Evolutionary conservation across 2,888 invertebrate genomes (phyloP).

Genomic region (Xylophagus ater): DNA sequence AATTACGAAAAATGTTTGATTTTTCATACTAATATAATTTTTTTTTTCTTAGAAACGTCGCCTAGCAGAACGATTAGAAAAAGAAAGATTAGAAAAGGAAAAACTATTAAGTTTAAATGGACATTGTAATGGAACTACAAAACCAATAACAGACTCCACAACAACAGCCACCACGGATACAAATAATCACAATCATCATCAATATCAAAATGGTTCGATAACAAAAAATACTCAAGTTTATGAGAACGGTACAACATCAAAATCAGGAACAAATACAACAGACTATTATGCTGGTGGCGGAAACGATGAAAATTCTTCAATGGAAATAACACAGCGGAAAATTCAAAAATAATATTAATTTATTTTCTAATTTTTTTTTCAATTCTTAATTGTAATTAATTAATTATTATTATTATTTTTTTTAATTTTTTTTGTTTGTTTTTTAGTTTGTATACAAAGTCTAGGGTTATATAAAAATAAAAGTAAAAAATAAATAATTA

Average conservation of each 20-base stretch:
- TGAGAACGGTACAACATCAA: conserved; percentile 17
- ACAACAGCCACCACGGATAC: conserved; percentile 10
- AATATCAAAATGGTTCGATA: conserved; percentile 22
- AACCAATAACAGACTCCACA: conserved; percentile 10
- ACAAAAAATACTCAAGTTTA: conserved; percentile 17
- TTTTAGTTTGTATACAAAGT: conserved; percentile 18
- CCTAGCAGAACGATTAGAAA: background rate
- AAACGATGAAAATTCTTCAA: too few species aligned
- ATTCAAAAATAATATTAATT: conserved; percentile 37
- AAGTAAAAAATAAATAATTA: conserved; percentile 10
- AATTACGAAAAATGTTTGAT: too few species aligned
- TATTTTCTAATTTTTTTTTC: conserved; percentile 14
- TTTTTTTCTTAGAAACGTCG: conserved; percentile 8
- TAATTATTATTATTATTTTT: too few species aligned
- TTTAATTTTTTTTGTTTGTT: conserved; percentile 12
- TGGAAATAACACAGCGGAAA: conserved; percentile 36
- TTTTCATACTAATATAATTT: background rate
- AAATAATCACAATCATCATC: conserved; percentile 20
- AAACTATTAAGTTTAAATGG: too few species aligned
- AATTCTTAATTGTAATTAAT: conserved; percentile 13
- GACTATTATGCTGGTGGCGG: conserved; percentile 21
- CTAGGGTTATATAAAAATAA: conserved; percentile 17
- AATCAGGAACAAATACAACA: conserved; percentile 6
- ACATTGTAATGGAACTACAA: conserved; percentile 14
- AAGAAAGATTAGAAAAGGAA: too few species aligned